These are phyloP conservation scores for Heterohyrax brucei DNA, from an alignment of 2,797 vertebrate genomes.

Conservation along the genomic window DNA sequence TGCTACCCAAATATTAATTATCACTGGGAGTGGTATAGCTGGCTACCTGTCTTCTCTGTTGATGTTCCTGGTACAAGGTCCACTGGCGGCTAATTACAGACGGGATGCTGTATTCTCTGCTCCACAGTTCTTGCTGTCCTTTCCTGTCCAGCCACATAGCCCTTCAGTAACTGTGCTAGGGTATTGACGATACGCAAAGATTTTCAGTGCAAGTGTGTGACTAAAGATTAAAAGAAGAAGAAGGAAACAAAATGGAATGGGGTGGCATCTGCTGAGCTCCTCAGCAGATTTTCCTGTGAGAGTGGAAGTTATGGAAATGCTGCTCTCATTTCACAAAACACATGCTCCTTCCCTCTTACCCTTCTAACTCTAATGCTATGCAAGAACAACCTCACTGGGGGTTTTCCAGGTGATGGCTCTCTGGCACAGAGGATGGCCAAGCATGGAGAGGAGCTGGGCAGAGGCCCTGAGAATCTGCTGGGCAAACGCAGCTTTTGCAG, in stretches of 20 bases:
- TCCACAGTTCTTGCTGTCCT: background rate
- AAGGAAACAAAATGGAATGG: too few species aligned
- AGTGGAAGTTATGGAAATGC: background rate
- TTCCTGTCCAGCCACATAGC: background rate
- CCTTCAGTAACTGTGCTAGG: background rate
- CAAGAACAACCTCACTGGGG: background rate
- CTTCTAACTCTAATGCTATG: background rate
- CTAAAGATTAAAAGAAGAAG: background rate
- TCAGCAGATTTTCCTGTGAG: background rate
- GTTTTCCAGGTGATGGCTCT: constrained; percentile 27
- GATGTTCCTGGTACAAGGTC: background rate
- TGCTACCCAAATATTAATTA: too few species aligned
- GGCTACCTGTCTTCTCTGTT: background rate
- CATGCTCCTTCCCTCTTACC: background rate
- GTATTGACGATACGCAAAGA: background rate
- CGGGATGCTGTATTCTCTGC: background rate
- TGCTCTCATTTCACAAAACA: rapidly evolving
- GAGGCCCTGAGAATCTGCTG: constrained; percentile 57
- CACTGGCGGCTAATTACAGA: background rate
- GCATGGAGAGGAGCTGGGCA: background rate
- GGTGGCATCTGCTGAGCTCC: background rate
- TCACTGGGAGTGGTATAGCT: background rate
- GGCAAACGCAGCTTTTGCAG: background rate
- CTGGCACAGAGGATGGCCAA: background rate
- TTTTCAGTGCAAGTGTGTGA: background rate